phyloP scores from a whole-genome alignment of 2,797 vertebrate genomes.

The Sphenopsis melanotis region DNA sequence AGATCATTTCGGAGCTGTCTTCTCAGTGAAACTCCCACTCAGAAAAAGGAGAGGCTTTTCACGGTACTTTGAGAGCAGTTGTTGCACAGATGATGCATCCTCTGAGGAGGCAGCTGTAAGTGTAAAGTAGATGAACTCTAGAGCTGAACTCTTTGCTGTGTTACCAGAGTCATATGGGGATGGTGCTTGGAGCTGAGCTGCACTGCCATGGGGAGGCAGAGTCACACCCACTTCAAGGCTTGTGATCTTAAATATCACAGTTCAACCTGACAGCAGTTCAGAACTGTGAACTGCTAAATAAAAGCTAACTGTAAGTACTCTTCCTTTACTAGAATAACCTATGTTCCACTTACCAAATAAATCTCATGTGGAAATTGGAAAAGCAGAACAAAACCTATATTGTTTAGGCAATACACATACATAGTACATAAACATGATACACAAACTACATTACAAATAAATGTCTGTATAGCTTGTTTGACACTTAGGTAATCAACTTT shows the following conservation, averaged over 20 bases:
- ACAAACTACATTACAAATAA: background rate
- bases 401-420: background rate
- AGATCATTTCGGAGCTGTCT: background rate
- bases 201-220: rapidly evolving
- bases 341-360: background rate
- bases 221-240: background rate
- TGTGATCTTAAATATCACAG: background rate
- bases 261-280: background rate
- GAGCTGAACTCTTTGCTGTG: background rate
- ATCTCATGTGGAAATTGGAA: background rate
- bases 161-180: background rate
- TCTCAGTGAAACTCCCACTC: background rate
- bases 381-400: background rate
- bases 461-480: background rate
- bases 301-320: background rate
- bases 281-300: background rate
- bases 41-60: background rate
- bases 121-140: background rate
- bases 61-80: background rate
- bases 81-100: conserved; percentile 15
- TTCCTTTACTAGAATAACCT: background rate
- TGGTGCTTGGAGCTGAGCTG: background rate
- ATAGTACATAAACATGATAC: background rate
- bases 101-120: background rate
- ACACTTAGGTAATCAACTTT: background rate